Conservation (phyloP, 2,797 vertebrate genomes). For the Eremophila alpestris region DNA sequence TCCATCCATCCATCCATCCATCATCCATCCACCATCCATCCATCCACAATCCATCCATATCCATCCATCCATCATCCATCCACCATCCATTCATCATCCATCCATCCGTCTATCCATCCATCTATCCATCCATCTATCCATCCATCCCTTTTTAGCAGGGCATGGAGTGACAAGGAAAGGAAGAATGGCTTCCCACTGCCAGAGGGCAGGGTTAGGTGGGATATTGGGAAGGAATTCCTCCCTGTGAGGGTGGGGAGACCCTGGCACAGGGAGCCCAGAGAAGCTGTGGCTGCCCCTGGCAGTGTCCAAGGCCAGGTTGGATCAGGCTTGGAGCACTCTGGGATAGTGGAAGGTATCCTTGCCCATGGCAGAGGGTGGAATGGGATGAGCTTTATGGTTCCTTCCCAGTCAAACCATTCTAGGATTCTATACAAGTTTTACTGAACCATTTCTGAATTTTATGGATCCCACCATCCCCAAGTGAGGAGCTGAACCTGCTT, state of each 20-base stretch:
- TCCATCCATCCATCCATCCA: neutral
- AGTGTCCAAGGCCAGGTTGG: neutral
- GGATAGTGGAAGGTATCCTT: neutral
- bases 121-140: neutral
- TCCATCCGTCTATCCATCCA: neutral
- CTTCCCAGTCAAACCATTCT: neutral
- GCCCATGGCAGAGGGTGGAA: neutral
- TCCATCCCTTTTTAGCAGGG: neutral
- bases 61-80: neutral
- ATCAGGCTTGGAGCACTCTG: rapidly evolving
- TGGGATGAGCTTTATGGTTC: neutral
- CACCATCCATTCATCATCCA: neutral
- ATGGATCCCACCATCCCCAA: neutral
- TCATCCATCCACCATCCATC: neutral
- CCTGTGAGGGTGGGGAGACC: neutral
- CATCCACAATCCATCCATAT: neutral
- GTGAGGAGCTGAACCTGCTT: neutral
- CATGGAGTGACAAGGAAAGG: neutral
- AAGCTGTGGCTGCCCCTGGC: neutral
- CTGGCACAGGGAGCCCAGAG: neutral
- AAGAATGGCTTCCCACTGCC: neutral
- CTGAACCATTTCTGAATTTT: neutral
- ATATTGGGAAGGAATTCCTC: neutral
- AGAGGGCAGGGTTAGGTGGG: neutral
- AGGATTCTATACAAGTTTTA: neutral